Conservation (phyloP, 2,888 invertebrate genomes). For the Drosophila siamana region DNA sequence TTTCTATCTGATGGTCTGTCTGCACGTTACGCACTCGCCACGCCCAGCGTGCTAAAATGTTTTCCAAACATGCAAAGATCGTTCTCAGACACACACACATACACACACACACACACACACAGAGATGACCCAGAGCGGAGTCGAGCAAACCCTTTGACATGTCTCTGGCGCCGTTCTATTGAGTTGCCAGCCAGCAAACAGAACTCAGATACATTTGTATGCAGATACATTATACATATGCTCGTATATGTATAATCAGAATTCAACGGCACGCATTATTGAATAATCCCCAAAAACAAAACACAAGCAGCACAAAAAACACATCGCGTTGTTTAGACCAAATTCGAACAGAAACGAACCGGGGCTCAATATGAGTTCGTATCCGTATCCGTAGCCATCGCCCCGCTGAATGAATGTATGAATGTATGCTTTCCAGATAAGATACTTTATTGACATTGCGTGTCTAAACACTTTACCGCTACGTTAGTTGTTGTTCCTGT, state of each 20-base stretch:
- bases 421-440: conserved; percentile 64
- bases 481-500: conserved; percentile 44
- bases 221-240: conserved; percentile 21
- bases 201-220: conserved; percentile 22
- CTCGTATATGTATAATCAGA: conserved; percentile 67
- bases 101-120: conserved; percentile 20
- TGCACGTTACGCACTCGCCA: conserved; percentile 70
- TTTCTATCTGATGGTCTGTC: conserved; percentile 35
- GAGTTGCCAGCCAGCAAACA: conserved; percentile 25
- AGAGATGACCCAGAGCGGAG: conserved; percentile 56
- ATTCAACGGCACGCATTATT: conserved; percentile 81
- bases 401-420: conserved; percentile 47
- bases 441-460: conserved; percentile 82
- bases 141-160: conserved; percentile 76
- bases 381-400: conserved; percentile 69
- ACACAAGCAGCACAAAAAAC: conserved; percentile 12
- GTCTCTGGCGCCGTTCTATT: conserved; percentile 41
- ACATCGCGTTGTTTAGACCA: conserved; percentile 50
- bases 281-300: conserved; percentile 48
- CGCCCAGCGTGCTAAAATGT: conserved; percentile 77
- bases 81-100: conserved; percentile 39
- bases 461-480: conserved; percentile 82
- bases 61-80: conserved; percentile 78
- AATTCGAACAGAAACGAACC: conserved; percentile 39
- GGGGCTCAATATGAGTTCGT: conserved; percentile 33